Conservation (phyloP, 2,797 vertebrate species). For the Esox masquinongy region DNA sequence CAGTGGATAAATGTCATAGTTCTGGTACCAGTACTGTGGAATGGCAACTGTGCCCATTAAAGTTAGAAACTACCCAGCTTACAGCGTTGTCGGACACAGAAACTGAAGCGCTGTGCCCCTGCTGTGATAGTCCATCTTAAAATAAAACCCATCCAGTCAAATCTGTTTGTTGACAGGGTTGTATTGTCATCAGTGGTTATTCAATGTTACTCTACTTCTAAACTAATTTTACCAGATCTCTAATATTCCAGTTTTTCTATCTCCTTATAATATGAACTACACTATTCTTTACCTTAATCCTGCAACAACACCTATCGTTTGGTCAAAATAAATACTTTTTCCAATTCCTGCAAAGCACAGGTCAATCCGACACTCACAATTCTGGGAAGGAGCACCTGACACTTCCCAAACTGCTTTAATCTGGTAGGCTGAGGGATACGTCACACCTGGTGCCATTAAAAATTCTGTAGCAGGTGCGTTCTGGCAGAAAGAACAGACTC, state of each 20-base stretch:
- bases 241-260: neutral
- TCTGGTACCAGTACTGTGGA: neutral
- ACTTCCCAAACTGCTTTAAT: constrained; percentile 26
- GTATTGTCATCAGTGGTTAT: constrained; percentile 35
- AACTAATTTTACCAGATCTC: constrained; percentile 17
- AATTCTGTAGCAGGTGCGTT: constrained; percentile 42
- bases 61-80: constrained; percentile 12
- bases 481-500: constrained; percentile 23
- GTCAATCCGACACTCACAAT: constrained; percentile 45
- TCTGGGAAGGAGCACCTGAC: neutral
- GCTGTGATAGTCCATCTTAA: neutral
- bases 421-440: constrained; percentile 26
- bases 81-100: constrained; percentile 4
- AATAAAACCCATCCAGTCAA: constrained; percentile 33
- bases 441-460: constrained; percentile 61
- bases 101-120: constrained; percentile 14
- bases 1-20: constrained; percentile 6
- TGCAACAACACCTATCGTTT: constrained; percentile 25
- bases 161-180: constrained; percentile 45
- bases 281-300: constrained; percentile 46
- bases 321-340: constrained; percentile 43
- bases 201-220: constrained; percentile 31
- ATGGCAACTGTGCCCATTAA: neutral
- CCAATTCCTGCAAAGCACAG: constrained; percentile 47
- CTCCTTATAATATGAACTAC: constrained; percentile 19